A percentile compares a stretch with the other conserved stretches of the same genome.
phyloP scores from a whole-genome alignment of 1,140 invertebrate genomes.

The Drosophila carrolli region DNA sequence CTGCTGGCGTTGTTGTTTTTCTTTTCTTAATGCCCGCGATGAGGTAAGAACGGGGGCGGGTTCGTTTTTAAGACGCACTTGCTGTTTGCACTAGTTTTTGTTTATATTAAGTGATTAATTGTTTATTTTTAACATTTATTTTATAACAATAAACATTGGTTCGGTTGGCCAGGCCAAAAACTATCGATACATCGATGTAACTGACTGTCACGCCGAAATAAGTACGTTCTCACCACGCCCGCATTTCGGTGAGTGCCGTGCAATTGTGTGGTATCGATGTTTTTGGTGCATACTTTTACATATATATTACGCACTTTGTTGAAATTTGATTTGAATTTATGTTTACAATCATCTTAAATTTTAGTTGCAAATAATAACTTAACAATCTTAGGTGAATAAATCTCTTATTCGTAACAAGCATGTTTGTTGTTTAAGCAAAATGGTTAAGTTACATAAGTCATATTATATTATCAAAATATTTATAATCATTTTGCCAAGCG shows the following conservation, averaged over 20 bases:
- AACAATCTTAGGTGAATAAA: too few relatives aligned
- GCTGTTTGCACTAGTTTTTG: conserved; percentile 62
- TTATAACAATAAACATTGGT: conserved; percentile 16
- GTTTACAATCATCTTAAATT: too few relatives aligned
- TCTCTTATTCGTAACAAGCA: too few relatives aligned
- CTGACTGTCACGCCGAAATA: not conserved
- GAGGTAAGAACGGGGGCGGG: conserved; percentile 4
- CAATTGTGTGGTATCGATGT: not conserved
- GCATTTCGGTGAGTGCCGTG: not conserved
- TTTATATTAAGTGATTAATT: conserved; percentile 81
- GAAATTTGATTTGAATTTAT: too few relatives aligned
- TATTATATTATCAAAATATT: too few relatives aligned
- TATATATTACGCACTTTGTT: too few relatives aligned
- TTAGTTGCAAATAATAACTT: too few relatives aligned
- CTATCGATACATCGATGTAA: conserved; percentile 11
- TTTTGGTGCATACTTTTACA: not conserved
- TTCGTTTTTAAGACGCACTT: conserved; percentile 27
- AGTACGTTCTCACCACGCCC: not conserved
- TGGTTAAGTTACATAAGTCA: too few relatives aligned
- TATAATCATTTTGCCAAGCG: too few relatives aligned
- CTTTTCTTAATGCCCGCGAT: conserved; percentile 16
- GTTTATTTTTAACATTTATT: conserved; percentile 80
- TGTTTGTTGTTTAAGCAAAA: too few relatives aligned
- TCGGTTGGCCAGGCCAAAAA: conserved; percentile 5
- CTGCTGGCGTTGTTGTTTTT: conserved; percentile 34